Evolutionary conservation across 2,797 vertebrate genomes (phyloP), one percentile per base, ranked within the genome.

Genomic region (Sus cebifrons): DNA sequence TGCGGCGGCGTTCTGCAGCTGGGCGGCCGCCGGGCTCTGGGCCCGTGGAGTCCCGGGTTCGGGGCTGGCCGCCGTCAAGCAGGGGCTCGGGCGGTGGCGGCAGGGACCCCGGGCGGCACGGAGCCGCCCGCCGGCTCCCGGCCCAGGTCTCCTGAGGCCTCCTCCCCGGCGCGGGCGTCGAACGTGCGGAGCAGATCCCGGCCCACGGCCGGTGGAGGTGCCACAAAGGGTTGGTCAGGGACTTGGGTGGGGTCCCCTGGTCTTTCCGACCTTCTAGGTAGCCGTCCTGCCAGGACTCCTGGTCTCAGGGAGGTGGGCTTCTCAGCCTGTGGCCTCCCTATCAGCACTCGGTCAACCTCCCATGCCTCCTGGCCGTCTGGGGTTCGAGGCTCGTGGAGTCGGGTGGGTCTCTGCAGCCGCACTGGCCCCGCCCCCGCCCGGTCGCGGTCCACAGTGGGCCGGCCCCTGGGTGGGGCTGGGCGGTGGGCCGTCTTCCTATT

Each of bases 1-100:
- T 96, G 96, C 0, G 97, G 98, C 71, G 3, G 92, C 1, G 16
- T 98, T 20, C 52, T 98, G 87, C 67, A 13, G 79, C 95, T 96
- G 87, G 89, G 96, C 36, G 73, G 89, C 17, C 96, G 29, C n/a
- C 6, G 62, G 49, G 44, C 58, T 11, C 29, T 6, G 17, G 65
- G 96, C 14, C 27, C 2, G 5, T 6, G 56, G 65, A 9, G 17
- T 20, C 23, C 32, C 0, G 25, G 36, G 32, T 25, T 10, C 2
- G 3, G 14, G 70, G 29, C 49, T 2, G 3, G 15, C 16, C 0
- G 8, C 18, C 1, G 20, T 23, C 54, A 0, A 15, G 49, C 52
- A 36, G 32, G 5, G 36, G 49, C 9, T 32, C 64, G 0, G 23
- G 89, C 6, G 0, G 68, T 27, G 14, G 60, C 27, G 2, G 29